Evolutionary conservation across 2,888 invertebrate species (phyloP).

Genomic region (Orgyia antiqua): DNA sequence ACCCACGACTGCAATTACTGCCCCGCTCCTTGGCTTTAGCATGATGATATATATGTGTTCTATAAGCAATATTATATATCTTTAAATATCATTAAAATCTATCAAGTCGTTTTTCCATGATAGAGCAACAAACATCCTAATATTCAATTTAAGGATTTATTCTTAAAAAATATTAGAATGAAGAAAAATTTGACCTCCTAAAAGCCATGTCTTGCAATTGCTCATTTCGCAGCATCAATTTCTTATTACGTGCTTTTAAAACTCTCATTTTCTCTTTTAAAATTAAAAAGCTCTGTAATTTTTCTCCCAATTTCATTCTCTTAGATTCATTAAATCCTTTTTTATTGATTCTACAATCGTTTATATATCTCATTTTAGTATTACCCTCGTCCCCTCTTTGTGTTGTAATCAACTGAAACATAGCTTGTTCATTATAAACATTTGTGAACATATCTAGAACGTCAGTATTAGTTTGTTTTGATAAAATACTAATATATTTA

Average conservation of each 20-base stretch:
- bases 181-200: no score
- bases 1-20: no score
- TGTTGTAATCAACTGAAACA: constrained; percentile 42
- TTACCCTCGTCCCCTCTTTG: constrained; percentile 36
- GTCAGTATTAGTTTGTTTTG: constrained; percentile 32
- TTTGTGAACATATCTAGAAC: constrained; percentile 35
- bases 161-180: neutral
- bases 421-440: constrained; percentile 37
- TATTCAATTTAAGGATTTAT: neutral
- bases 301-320: constrained; percentile 19
- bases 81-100: no score
- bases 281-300: constrained; percentile 16
- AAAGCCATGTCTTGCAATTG: constrained; percentile 20
- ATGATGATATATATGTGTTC: no score
- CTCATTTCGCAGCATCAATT: constrained; percentile 16
- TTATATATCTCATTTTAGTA: constrained; percentile 37
- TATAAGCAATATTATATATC: no score
- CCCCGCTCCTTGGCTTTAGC: no score
- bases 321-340: constrained; percentile 19
- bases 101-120: no score
- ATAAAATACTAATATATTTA: constrained; percentile 34
- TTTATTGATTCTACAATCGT: constrained; percentile 21
- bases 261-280: constrained; percentile 22
- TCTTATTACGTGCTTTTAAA: constrained; percentile 16
- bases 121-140: no score